phyloP scores from a whole-genome alignment of 2,113 vertebrate species.

The Austrofundulus limnaeus region DNA sequence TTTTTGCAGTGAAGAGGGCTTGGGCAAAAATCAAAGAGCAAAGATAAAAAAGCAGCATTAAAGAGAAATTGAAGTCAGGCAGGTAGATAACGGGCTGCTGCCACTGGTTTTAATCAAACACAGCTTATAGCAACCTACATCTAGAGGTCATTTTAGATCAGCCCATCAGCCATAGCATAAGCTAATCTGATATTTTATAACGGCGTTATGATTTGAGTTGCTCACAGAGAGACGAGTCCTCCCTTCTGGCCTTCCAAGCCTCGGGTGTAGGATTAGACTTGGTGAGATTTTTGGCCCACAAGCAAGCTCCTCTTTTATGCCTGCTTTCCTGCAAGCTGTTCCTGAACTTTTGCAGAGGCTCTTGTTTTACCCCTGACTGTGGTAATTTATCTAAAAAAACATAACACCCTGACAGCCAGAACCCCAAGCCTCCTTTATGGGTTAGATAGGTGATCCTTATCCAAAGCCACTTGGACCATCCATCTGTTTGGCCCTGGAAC shows the following conservation, averaged over 20 bases:
- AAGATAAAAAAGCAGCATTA: slow-evolving; percentile 21
- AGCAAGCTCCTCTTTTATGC: slow-evolving; percentile 59
- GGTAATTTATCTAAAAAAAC: slow-evolving; percentile 78
- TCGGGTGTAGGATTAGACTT: slow-evolving; percentile 71
- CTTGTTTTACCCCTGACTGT: slow-evolving; percentile 69
- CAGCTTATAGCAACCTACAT: slow-evolving; percentile 29
- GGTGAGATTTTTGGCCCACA: slow-evolving; percentile 57
- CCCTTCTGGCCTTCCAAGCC: slow-evolving; percentile 50
- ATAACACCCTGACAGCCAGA: slow-evolving; percentile 74
- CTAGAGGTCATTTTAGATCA: slow-evolving; percentile 32
- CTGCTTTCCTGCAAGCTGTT: slow-evolving; percentile 76
- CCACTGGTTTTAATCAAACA: slow-evolving; percentile 42
- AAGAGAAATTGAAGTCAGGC: slow-evolving; percentile 22
- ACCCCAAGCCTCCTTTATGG: slow-evolving; percentile 64
- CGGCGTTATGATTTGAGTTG: slow-evolving; percentile 64
- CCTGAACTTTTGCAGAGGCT: slow-evolving; percentile 60
- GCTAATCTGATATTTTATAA: slow-evolving; percentile 44
- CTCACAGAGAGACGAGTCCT: slow-evolving; percentile 38
- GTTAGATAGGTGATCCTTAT: slow-evolving; percentile 70
- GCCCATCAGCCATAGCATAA: slow-evolving; percentile 33
- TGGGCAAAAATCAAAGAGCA: not conserved
- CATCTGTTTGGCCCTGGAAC: slow-evolving; percentile 79
- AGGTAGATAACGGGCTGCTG: slow-evolving; percentile 1
- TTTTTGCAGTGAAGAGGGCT: slow-evolving; percentile 6
- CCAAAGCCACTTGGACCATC: slow-evolving; percentile 72